These are phyloP conservation scores for Colistium nudipinnis DNA, from an alignment of 2,113 vertebrate species.

Conservation along the genomic window DNA sequence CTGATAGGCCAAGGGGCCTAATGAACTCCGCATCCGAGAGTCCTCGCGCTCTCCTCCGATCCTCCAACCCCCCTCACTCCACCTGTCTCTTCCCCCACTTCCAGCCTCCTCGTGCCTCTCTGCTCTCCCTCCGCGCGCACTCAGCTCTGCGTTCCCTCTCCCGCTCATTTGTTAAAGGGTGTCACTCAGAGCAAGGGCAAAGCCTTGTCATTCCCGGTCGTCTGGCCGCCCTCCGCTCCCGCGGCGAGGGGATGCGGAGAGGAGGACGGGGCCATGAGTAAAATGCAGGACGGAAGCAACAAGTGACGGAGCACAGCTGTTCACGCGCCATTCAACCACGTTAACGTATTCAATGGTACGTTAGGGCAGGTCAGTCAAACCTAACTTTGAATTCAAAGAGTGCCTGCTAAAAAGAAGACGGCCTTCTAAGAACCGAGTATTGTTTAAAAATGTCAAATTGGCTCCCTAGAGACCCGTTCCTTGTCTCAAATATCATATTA, in stretches of 20 bases:
- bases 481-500: too few species aligned
- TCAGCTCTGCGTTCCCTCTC: conserved; percentile 52
- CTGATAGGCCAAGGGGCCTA: conserved; percentile 63
- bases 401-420: too few species aligned
- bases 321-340: background rate
- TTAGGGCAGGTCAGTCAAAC: background rate
- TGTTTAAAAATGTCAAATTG: too few species aligned
- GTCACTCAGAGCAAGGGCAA: conserved; percentile 67
- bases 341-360: background rate
- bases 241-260: background rate
- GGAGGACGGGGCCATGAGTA: background rate
- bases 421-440: background rate
- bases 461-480: too few species aligned
- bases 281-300: conserved; percentile 30
- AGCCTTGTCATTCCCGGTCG: conserved; percentile 35
- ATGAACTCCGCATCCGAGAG: conserved; percentile 60
- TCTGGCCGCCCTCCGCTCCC: conserved; percentile 13
- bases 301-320: conserved; percentile 15
- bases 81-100: conserved; percentile 51
- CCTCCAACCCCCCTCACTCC: conserved; percentile 54
- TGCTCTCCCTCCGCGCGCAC: conserved; percentile 46
- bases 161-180: conserved; percentile 61
- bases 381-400: too few species aligned
- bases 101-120: conserved; percentile 52
- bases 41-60: conserved; percentile 53